Conservation (phyloP, 2,888 invertebrate genomes). For the Napeogenes sylphis region DNA sequence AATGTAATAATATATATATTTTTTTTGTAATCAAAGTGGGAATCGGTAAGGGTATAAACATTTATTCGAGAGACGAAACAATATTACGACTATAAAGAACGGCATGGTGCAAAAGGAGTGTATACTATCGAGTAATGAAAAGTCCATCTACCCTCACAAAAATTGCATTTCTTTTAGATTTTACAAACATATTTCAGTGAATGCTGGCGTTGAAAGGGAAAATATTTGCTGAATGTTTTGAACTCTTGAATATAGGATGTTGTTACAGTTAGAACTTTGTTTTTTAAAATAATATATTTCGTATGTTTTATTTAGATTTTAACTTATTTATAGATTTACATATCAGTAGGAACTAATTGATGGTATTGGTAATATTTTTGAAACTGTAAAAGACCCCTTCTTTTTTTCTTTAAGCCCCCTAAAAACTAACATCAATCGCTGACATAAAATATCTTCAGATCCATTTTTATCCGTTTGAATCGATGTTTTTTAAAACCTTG, state of each 20-base stretch:
- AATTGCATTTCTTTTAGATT: slow-evolving; percentile 46
- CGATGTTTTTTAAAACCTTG: too few relatives aligned
- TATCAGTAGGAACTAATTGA: too few relatives aligned
- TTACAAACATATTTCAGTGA: slow-evolving; percentile 40
- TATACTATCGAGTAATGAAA: slow-evolving; percentile 51
- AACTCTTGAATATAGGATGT: not conserved
- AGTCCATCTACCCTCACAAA: slow-evolving; percentile 48
- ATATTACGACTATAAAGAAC: slow-evolving; percentile 63
- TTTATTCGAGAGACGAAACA: slow-evolving; percentile 61
- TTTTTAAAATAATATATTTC: too few relatives aligned
- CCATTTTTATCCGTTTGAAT: too few relatives aligned
- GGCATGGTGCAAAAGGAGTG: slow-evolving; percentile 33
- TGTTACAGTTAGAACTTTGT: not conserved
- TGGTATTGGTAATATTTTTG: too few relatives aligned
- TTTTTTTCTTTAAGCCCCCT: too few relatives aligned
- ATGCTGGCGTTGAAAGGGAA: slow-evolving; percentile 16
- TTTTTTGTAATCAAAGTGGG: slow-evolving; percentile 27
- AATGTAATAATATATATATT: slow-evolving; percentile 58
- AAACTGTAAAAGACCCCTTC: too few relatives aligned
- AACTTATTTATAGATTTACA: too few relatives aligned
- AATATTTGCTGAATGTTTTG: slow-evolving; percentile 6
- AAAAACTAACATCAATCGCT: too few relatives aligned
- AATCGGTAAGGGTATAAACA: slow-evolving; percentile 46
- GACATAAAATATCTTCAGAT: too few relatives aligned
- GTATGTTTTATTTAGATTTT: too few relatives aligned